These are phyloP conservation scores for Rhabdophis nuchalis DNA, from an alignment of 2,797 vertebrate species.

Conservation along the genomic window DNA sequence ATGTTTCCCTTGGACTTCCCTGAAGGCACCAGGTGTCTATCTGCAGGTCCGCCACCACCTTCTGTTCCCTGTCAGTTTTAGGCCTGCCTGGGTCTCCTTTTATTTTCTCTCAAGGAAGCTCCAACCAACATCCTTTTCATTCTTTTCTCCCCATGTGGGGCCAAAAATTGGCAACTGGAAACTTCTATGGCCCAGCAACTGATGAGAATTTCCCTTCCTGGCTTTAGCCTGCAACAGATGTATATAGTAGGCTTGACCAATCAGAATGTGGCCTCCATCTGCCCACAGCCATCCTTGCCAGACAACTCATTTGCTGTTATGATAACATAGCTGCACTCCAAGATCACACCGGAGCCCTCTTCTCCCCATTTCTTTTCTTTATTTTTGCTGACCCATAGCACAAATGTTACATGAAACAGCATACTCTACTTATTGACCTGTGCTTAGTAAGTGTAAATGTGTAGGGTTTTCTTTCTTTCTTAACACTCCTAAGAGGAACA, in stretches of 20 bases:
- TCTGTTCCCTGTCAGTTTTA: neutral
- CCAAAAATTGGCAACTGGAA: neutral
- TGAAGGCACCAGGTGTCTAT: neutral
- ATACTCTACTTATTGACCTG: neutral
- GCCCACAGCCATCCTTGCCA: neutral
- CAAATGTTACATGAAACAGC: neutral
- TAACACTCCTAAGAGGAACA: conserved; percentile 48
- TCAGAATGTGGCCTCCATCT: neutral
- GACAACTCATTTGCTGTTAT: neutral
- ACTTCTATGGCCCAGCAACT: neutral
- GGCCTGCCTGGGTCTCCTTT: neutral
- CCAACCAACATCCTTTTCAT: neutral
- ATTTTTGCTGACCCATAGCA: neutral
- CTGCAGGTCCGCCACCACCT: neutral
- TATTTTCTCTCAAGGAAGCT: neutral
- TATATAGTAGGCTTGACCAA: neutral
- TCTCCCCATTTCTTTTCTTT: neutral
- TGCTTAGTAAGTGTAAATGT: neutral
- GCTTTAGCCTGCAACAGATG: neutral
- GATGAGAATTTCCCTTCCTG: neutral
- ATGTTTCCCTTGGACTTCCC: neutral
- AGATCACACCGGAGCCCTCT: neutral
- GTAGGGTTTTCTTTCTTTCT: conserved; percentile 19
- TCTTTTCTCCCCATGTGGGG: neutral
- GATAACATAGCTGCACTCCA: neutral